Evolutionary conservation across 2,797 vertebrate genomes (phyloP).

Genomic region (Vireo griseus): DNA sequence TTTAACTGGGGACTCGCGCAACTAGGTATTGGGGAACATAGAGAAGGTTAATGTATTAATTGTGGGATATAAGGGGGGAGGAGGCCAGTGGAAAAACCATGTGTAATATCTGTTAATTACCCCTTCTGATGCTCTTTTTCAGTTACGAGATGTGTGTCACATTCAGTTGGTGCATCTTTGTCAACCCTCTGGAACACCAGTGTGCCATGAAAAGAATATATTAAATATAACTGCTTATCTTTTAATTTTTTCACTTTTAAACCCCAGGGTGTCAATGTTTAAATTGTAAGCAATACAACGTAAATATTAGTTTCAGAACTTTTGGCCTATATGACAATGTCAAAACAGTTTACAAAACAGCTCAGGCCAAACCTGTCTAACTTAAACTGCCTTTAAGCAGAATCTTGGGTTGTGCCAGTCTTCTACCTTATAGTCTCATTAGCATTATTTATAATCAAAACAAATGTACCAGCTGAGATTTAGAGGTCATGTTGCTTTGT

Average conservation of each 20-base stretch:
- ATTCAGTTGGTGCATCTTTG: background rate
- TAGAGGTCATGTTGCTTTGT: background rate
- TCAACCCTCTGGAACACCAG: background rate
- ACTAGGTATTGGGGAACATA: background rate
- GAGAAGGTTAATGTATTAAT: background rate
- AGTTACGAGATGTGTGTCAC: background rate
- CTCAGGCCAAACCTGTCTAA: background rate
- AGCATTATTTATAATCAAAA: background rate
- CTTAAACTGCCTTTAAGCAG: background rate
- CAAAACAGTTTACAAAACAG: background rate
- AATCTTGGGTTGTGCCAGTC: background rate
- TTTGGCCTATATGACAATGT: background rate
- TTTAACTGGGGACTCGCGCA: background rate
- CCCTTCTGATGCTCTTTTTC: background rate
- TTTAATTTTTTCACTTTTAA: background rate
- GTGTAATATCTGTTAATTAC: background rate
- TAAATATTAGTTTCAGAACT: background rate
- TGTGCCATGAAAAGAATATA: background rate
- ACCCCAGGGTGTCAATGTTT: background rate
- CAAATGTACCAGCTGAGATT: background rate
- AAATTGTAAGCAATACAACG: background rate
- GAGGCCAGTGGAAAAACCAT: background rate
- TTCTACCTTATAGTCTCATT: background rate
- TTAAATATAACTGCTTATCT: background rate
- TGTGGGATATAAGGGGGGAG: background rate